Conservation (phyloP, 2,888 invertebrate species). For the Hypsopygia costalis region DNA sequence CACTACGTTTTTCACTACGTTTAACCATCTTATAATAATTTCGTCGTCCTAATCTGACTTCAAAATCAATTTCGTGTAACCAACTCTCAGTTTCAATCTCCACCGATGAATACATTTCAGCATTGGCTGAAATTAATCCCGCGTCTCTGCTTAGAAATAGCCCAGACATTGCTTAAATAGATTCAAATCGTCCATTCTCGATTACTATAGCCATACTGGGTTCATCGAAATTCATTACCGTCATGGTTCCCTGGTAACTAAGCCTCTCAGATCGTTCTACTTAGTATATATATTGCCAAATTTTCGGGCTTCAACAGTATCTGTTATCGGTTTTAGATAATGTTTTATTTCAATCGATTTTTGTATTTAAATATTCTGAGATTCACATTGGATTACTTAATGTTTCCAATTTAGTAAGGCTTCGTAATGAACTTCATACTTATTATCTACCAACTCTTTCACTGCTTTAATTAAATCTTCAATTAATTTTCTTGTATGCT, state of each 20-base stretch:
- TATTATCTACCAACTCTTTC: no score
- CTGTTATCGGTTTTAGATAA: neutral
- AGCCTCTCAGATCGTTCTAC: slow-evolving; percentile 2
- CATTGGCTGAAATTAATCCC: slow-evolving; percentile 9
- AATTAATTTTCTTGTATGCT: no score
- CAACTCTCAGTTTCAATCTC: neutral
- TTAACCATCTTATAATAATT: no score
- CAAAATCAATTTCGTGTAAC: slow-evolving; percentile 5
- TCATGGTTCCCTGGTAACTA: slow-evolving; percentile 2
- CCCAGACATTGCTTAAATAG: slow-evolving; percentile 9
- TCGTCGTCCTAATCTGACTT: neutral
- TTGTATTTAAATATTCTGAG: no score
- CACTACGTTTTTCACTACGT: no score
- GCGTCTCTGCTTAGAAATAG: slow-evolving; percentile 8
- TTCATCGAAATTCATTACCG: slow-evolving; percentile 9
- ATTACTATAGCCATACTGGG: slow-evolving; percentile 4
- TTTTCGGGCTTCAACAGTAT: neutral
- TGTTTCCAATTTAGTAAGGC: no score
- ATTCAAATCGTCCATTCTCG: slow-evolving; percentile 7
- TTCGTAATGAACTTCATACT: no score
- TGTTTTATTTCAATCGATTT: no score
- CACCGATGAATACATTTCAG: neutral
- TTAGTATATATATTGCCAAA: slow-evolving; percentile 4
- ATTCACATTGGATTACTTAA: no score
- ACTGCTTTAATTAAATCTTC: no score